phyloP scores from a whole-genome alignment of 1,140 invertebrate genomes.

The Oncopeltus fasciatus region DNA sequence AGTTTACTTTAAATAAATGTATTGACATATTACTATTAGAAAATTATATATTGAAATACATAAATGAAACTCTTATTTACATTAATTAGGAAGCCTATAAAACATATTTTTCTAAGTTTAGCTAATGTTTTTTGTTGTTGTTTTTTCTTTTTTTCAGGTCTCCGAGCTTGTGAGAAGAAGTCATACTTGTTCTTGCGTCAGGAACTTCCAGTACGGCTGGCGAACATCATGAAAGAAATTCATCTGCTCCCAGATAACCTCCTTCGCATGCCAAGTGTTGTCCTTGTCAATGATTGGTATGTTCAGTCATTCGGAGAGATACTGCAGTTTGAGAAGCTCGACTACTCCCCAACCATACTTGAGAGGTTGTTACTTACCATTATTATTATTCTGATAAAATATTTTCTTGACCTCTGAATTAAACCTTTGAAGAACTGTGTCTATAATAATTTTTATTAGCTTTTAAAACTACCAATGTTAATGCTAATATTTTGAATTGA shows the following conservation, averaged over 20 bases:
- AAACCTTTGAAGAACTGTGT: too few relatives aligned
- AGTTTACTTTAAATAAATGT: too few relatives aligned
- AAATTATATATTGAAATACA: too few relatives aligned
- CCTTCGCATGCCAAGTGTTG: slow-evolving; percentile 74
- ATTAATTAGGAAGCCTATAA: too few relatives aligned
- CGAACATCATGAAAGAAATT: slow-evolving; percentile 98
- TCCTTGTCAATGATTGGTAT: slow-evolving; percentile 81
- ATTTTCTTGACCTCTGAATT: too few relatives aligned
- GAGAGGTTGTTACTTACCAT: slow-evolving; percentile 48
- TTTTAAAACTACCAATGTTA: too few relatives aligned
- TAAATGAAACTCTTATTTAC: not conserved
- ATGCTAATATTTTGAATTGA: too few relatives aligned
- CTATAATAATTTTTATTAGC: too few relatives aligned
- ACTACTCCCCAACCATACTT: slow-evolving; percentile 45
- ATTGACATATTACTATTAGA: too few relatives aligned
- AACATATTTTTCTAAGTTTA: too few relatives aligned
- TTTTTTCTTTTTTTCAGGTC: slow-evolving; percentile 56
- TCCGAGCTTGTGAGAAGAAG: slow-evolving; percentile 76
- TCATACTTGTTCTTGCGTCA: slow-evolving; percentile 88
- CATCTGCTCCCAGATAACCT: slow-evolving; percentile 80
- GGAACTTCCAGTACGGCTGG: slow-evolving; percentile 84
- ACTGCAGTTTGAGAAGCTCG: slow-evolving; percentile 73
- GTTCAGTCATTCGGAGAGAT: slow-evolving; percentile 84
- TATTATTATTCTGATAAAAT: too few relatives aligned
- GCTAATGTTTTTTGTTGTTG: too few relatives aligned